Conservation (phyloP, 2,797 vertebrate genomes). For the Arctocebus calabarensis region DNA sequence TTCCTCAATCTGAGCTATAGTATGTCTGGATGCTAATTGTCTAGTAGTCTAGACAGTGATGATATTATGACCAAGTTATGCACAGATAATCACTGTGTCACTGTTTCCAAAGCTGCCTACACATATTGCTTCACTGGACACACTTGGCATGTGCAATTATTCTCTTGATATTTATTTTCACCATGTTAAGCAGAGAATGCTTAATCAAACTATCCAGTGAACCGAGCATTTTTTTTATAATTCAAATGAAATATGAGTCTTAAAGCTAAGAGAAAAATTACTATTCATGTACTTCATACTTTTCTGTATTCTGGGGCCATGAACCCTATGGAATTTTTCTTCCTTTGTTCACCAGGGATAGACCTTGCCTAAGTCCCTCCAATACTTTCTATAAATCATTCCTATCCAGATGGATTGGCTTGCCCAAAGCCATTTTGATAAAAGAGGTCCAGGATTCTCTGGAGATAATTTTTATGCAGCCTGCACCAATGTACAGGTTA, state of each 20-base stretch:
- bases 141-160: constrained; percentile 86
- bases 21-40: constrained; percentile 91
- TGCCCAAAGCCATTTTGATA: background rate
- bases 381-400: background rate
- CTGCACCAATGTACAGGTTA: background rate
- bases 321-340: background rate
- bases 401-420: background rate
- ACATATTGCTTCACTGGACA: constrained; percentile 87
- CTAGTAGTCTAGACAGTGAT: constrained; percentile 91
- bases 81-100: constrained; percentile 87
- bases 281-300: background rate
- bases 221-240: constrained; percentile 57
- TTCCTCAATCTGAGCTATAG: constrained; percentile 86
- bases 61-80: constrained; percentile 91
- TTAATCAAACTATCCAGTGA: constrained; percentile 82
- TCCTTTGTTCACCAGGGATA: background rate
- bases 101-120: constrained; percentile 89
- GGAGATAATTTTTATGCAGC: no score
- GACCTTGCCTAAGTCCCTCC: background rate
- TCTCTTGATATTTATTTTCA: constrained; percentile 87
- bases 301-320: background rate
- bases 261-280: constrained; percentile 43
- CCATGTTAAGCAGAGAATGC: constrained; percentile 83
- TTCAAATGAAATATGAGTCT: constrained; percentile 68
- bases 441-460: background rate